A percentile compares a stretch with the other conserved stretches of the same genome.
Conservation (phyloP, 2,888 invertebrate species). For the Megaustenia siamemsis region DNA sequence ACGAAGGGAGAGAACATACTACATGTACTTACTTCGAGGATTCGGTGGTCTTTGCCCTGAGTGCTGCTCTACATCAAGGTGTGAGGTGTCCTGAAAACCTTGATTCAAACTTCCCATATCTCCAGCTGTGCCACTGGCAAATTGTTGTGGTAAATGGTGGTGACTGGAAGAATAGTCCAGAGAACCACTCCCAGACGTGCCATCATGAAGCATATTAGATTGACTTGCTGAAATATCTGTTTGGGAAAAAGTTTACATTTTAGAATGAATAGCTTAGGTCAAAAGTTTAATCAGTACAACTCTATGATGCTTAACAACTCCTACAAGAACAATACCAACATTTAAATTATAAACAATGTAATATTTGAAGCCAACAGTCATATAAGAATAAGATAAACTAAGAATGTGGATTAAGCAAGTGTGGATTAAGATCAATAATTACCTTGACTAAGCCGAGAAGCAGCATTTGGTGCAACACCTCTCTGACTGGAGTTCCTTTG, state of each 20-base stretch:
- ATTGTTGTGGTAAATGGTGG: constrained; percentile 48
- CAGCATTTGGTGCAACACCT: constrained; percentile 46
- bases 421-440: constrained; percentile 6
- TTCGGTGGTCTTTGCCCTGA: constrained; percentile 47
- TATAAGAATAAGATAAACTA: no score
- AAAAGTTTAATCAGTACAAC: no score
- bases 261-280: no score
- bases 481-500: constrained; percentile 52
- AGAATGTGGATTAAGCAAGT: neutral
- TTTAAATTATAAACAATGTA: no score
- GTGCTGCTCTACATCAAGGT: constrained; percentile 50
- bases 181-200: constrained; percentile 14
- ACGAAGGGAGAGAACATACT: neutral
- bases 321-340: no score
- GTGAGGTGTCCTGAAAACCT: constrained; percentile 48
- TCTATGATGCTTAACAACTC: no score
- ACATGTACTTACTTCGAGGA: constrained; percentile 50
- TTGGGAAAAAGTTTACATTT: neutral
- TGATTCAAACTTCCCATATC: constrained; percentile 40
- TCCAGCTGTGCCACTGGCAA: constrained; percentile 49
- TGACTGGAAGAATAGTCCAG: constrained; percentile 33
- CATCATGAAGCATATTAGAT: constrained; percentile 44
- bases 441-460: constrained; percentile 53
- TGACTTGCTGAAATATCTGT: constrained; percentile 50
- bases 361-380: no score